Percentiles rank a stretch among this genome's conserved stretches.
These are phyloP conservation scores for Andrena marginata DNA, from an alignment of 2,888 invertebrate genomes.

Conservation along the genomic window DNA sequence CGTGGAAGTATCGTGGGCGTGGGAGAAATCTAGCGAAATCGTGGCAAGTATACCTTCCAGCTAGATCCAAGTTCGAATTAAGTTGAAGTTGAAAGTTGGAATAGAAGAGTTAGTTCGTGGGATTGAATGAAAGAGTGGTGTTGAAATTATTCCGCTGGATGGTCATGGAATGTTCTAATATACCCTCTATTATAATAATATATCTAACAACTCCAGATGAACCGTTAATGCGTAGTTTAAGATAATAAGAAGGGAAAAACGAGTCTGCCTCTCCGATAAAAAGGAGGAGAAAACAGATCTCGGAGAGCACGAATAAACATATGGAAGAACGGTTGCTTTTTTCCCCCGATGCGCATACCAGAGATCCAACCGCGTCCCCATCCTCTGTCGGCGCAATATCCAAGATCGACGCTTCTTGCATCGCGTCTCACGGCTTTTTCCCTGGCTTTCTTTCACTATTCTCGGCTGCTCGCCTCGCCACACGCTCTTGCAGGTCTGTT, in stretches of 20 bases:
- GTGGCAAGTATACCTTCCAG: too few species aligned
- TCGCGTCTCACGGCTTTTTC: slow-evolving; percentile 52
- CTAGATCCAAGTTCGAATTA: too few species aligned
- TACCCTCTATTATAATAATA: too few species aligned
- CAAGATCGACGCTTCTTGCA: slow-evolving; percentile 65
- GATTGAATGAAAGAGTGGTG: too few species aligned
- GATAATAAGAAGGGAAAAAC: background rate
- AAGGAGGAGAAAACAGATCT: background rate
- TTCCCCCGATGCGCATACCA: slow-evolving; percentile 59
- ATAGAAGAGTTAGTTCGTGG: too few species aligned
- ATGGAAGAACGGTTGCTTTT: slow-evolving; percentile 39
- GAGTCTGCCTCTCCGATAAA: background rate
- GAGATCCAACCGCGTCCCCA: slow-evolving; percentile 53
- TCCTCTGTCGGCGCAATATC: slow-evolving; percentile 59
- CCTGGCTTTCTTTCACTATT: slow-evolving; percentile 37
- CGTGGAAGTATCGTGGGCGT: too few species aligned
- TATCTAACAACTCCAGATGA: background rate
- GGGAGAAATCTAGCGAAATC: background rate
- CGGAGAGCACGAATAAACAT: slow-evolving; percentile 30
- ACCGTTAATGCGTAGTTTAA: background rate
- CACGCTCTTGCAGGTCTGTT: slow-evolving; percentile 60
- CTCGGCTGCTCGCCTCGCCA: slow-evolving; percentile 1
- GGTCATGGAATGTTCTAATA: too few species aligned
- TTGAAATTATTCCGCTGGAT: too few species aligned
- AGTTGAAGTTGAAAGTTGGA: too few species aligned